These are phyloP conservation scores for Allophyes oxyacanthae DNA, from an alignment of 2,888 invertebrate species.

Conservation along the genomic window DNA sequence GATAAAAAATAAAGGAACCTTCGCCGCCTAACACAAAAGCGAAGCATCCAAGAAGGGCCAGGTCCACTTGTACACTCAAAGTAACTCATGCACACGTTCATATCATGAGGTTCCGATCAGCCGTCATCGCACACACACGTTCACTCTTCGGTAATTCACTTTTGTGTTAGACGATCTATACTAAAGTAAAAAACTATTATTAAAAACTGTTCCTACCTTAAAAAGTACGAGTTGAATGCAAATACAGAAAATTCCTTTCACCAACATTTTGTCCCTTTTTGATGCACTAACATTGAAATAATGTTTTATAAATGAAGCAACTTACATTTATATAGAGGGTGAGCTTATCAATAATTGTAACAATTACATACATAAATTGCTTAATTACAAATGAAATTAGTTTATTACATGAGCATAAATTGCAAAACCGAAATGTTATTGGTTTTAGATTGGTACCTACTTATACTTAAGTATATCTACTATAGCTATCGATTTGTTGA, in stretches of 20 bases:
- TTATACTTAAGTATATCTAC: too few species aligned
- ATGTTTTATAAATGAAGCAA: conserved; percentile 25
- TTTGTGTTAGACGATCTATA: too few species aligned
- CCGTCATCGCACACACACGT: too few species aligned
- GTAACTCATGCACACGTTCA: too few species aligned
- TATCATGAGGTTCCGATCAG: too few species aligned
- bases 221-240: conserved; percentile 39
- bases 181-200: background rate
- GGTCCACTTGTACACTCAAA: too few species aligned
- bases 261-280: conserved; percentile 30
- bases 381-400: conserved; percentile 15
- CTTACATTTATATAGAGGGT: conserved; percentile 42
- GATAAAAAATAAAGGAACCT: too few species aligned
- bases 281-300: conserved; percentile 11
- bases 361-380: conserved; percentile 39
- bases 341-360: conserved; percentile 44
- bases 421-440: conserved; percentile 33
- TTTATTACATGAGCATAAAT: conserved; percentile 27
- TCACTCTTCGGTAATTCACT: too few species aligned
- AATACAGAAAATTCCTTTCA: conserved; percentile 39
- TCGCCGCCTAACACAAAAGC: too few species aligned
- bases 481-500: too few species aligned
- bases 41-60: too few species aligned
- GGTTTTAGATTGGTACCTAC: too few species aligned
- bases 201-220: conserved; percentile 26